Percentiles rank a stretch among this genome's conserved stretches.
These are phyloP conservation scores for Diorhabda elongata DNA, from an alignment of 1,140 invertebrate species.

Conservation along the genomic window DNA sequence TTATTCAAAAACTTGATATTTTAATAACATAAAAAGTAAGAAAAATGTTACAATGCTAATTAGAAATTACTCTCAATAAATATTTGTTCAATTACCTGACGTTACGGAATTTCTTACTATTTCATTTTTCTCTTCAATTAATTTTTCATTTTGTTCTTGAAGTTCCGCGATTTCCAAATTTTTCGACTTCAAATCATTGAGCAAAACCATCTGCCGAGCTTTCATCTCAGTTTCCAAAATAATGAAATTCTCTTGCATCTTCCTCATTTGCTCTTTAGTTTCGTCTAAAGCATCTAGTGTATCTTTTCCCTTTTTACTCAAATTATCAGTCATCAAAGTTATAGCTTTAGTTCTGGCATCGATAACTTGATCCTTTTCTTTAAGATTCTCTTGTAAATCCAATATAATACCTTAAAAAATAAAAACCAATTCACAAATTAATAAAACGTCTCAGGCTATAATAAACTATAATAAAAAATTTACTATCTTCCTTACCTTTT, in stretches of 20 bases:
- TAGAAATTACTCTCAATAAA: too few species aligned
- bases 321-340: conserved; percentile 69
- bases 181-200: conserved; percentile 37
- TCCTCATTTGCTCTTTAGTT: conserved; percentile 72
- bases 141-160: conserved; percentile 57
- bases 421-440: background rate
- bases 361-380: conserved; percentile 83
- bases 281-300: conserved; percentile 70
- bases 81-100: too few species aligned
- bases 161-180: conserved; percentile 44
- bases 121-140: conserved; percentile 27
- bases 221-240: conserved; percentile 67
- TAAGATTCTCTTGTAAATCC: conserved; percentile 72
- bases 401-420: conserved; percentile 50
- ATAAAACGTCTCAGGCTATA: too few species aligned
- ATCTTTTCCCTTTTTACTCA: conserved; percentile 67
- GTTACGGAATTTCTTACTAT: background rate
- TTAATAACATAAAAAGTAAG: too few species aligned
- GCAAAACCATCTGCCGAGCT: conserved; percentile 49
- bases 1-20: background rate
- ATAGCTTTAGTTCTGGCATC: conserved; percentile 77
- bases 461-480: too few species aligned
- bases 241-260: conserved; percentile 75
- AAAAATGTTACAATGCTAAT: too few species aligned
- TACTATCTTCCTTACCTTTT: too few species aligned